phyloP scores from a whole-genome alignment of 2,888 invertebrate genomes.

The Heteromyza rotundicornis region DNA sequence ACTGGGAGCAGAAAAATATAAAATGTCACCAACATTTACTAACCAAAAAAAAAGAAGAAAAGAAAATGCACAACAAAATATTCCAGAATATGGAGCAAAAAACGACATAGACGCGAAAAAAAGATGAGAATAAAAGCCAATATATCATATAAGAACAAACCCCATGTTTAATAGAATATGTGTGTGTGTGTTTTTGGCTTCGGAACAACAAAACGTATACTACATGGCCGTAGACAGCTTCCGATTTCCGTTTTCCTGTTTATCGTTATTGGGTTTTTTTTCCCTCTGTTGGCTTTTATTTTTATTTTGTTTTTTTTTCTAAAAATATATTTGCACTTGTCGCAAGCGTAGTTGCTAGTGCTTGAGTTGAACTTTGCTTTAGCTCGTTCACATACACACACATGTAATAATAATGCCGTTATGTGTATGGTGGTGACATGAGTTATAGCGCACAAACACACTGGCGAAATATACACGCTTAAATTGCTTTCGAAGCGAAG shows the following conservation, averaged over 20 bases:
- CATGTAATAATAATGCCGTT: background rate
- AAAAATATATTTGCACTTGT: conserved; percentile 49
- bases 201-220: background rate
- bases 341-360: conserved; percentile 12
- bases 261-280: conserved; percentile 52
- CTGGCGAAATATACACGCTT: background rate
- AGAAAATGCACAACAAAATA: conserved; percentile 19
- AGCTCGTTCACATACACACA: background rate
- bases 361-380: background rate
- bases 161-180: conserved; percentile 34
- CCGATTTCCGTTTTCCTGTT: conserved; percentile 58
- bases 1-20: background rate
- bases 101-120: conserved; percentile 27
- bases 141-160: conserved; percentile 50
- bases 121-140: conserved; percentile 43
- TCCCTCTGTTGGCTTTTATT: conserved; percentile 11
- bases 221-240: conserved; percentile 27
- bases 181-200: conserved; percentile 15
- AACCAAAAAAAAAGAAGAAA: conserved; percentile 6
- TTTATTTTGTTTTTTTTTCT: conserved; percentile 19
- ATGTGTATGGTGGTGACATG: background rate
- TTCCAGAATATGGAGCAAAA: conserved; percentile 17
- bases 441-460: background rate
- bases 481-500: no score
- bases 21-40: background rate